Evolutionary conservation across 2,797 vertebrate species (phyloP).

Genomic region (Fundulus diaphanus): DNA sequence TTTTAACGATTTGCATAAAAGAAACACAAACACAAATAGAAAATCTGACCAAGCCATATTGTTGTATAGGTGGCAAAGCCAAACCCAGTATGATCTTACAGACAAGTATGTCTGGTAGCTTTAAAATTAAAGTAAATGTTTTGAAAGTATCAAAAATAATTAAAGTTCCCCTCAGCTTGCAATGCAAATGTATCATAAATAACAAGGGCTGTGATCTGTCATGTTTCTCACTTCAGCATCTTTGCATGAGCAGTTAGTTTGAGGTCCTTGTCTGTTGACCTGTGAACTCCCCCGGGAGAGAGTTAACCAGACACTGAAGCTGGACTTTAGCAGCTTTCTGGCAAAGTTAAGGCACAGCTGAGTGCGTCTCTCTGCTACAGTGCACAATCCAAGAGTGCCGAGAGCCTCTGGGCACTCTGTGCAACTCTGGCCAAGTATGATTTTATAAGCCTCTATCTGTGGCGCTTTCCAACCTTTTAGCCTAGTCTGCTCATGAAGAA

Average conservation of each 20-base stretch:
- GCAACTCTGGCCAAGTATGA: conserved; percentile 39
- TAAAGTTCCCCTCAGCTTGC: background rate
- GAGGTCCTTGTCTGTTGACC: conserved; percentile 14
- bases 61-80: background rate
- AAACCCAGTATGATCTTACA: background rate
- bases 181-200: background rate
- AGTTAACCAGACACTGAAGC: conserved; percentile 30
- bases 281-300: conserved; percentile 15
- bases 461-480: conserved; percentile 34
- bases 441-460: conserved; percentile 38
- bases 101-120: background rate
- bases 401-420: conserved; percentile 28
- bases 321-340: conserved; percentile 35
- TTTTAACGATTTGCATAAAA: too few relatives aligned
- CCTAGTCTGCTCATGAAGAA: conserved; percentile 21
- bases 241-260: conserved; percentile 12
- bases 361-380: conserved; percentile 39
- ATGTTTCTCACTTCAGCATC: background rate
- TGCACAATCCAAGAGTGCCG: conserved; percentile 39
- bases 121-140: background rate
- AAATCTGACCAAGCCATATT: background rate
- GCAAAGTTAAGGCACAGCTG: conserved; percentile 36
- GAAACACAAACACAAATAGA: too few relatives aligned
- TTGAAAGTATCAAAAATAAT: background rate
- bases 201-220: background rate